Evolutionary conservation across 2,113 vertebrate species (phyloP).

Genomic region (Callocephalon fimbriatum): DNA sequence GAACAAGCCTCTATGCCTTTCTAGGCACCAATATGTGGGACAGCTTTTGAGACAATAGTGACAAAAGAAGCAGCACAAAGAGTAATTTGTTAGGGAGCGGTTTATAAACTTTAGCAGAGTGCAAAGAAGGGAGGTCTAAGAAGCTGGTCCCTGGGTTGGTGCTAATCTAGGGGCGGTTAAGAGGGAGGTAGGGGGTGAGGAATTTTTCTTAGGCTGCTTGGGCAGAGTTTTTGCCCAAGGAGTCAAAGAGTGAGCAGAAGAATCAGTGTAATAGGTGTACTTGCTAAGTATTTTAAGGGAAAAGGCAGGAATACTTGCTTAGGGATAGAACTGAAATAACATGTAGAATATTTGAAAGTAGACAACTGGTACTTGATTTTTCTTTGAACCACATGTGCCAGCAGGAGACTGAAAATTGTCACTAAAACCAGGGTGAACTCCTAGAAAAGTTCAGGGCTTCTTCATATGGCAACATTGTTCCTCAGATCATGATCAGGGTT

Average conservation of each 20-base stretch:
- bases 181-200: neutral
- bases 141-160: neutral
- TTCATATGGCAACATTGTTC: neutral
- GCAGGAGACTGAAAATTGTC: neutral
- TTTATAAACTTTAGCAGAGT: neutral
- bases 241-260: neutral
- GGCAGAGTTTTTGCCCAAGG: neutral
- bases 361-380: neutral
- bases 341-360: neutral
- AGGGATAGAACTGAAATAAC: neutral
- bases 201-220: neutral
- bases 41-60: neutral
- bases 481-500: neutral
- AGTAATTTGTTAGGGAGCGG: neutral
- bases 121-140: neutral
- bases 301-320: neutral
- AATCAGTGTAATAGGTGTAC: neutral
- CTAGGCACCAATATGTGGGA: neutral
- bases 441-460: neutral
- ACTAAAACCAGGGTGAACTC: neutral
- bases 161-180: neutral
- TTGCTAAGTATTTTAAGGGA: neutral
- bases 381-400: neutral
- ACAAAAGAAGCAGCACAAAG: neutral
- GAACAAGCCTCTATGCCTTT: neutral